phyloP scores from a whole-genome alignment of 2,113 vertebrate genomes.

The Notarius quadriscutis region DNA sequence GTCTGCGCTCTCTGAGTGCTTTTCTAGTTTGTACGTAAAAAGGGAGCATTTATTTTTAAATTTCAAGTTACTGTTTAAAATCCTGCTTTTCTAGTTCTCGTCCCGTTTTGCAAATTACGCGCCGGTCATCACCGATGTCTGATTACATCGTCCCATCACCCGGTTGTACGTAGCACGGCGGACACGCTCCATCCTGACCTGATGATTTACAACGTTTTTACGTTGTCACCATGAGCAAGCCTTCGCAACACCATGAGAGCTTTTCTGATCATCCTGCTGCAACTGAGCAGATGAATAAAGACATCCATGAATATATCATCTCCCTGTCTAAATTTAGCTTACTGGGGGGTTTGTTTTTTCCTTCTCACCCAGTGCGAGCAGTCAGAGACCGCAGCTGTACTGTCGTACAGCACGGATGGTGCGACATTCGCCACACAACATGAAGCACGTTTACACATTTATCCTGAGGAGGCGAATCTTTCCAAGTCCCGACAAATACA shows the following conservation, averaged over 20 bases:
- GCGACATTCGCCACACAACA: background rate
- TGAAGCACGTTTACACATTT: background rate
- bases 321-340: background rate
- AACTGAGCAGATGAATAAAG: background rate
- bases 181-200: background rate
- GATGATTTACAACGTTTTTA: background rate
- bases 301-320: background rate
- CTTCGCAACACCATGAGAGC: background rate
- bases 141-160: background rate
- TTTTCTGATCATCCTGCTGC: background rate
- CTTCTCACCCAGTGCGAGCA: background rate
- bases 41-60: too few relatives aligned
- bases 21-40: too few relatives aligned
- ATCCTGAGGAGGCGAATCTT: background rate
- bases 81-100: background rate
- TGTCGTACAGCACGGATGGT: background rate
- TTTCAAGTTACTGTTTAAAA: background rate
- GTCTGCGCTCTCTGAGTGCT: too few relatives aligned
- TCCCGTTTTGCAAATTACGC: background rate
- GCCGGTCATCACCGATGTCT: background rate
- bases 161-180: too few relatives aligned
- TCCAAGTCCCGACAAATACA: background rate
- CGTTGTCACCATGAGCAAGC: background rate
- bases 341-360: background rate
- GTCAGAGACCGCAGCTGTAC: slow-evolving; percentile 5